Evolutionary conservation across 1,140 invertebrate species (phyloP).

Genomic region (Pantala flavescens): DNA sequence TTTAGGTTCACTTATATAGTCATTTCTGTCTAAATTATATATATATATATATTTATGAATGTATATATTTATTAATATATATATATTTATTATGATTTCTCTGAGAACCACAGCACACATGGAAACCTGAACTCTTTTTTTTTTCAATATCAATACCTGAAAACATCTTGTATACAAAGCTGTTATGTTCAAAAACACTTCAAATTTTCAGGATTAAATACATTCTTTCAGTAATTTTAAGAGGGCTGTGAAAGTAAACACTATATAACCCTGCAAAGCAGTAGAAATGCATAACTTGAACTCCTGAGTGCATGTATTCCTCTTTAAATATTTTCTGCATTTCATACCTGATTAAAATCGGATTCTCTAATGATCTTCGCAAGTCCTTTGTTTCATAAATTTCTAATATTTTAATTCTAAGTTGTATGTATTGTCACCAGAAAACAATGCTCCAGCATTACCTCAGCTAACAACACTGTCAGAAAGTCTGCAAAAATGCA

Average conservation of each 20-base stretch:
- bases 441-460: constrained; percentile 1
- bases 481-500: not conserved
- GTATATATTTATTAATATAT: too few species aligned
- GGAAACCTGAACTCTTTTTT: not conserved
- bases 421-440: constrained; percentile 5
- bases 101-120: not conserved
- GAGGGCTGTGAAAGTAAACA: too few species aligned
- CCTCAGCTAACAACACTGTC: not conserved
- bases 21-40: constrained; percentile 4
- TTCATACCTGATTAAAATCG: too few species aligned
- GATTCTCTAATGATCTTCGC: too few species aligned
- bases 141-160: not conserved
- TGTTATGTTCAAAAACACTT: not conserved
- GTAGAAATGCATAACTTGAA: too few species aligned
- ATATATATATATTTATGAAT: not conserved
- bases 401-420: not conserved
- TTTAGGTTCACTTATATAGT: not conserved
- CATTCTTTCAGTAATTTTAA: not conserved
- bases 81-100: too few species aligned
- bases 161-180: constrained; percentile 6
- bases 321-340: too few species aligned
- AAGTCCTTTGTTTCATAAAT: too few species aligned
- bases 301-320: too few species aligned
- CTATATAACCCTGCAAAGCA: too few species aligned
- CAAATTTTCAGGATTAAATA: not conserved